Evolutionary conservation across 2,888 invertebrate species (phyloP).

Genomic region (Orchesella flavescens): DNA sequence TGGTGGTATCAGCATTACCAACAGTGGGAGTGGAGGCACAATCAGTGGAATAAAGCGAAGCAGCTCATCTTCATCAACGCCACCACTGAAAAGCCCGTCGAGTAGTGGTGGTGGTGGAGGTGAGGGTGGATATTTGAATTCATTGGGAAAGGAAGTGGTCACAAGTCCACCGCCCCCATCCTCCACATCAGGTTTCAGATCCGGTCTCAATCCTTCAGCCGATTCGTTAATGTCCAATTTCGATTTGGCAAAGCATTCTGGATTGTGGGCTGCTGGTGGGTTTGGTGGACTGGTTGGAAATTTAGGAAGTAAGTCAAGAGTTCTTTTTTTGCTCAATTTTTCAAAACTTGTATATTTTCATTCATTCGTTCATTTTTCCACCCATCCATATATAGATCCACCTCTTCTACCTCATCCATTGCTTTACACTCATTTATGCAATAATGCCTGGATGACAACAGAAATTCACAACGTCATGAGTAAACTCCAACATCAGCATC

Average conservation of each 20-base stretch:
- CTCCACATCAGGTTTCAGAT: slow-evolving; percentile 25
- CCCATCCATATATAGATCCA: slow-evolving; percentile 29
- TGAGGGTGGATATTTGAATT: neutral
- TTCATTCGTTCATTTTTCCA: slow-evolving; percentile 3
- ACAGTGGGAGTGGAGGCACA: neutral
- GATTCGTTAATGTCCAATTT: slow-evolving; percentile 61
- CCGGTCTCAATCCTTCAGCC: slow-evolving; percentile 8
- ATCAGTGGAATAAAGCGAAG: slow-evolving; percentile 44
- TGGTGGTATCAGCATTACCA: neutral
- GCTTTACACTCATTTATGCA: slow-evolving; percentile 71
- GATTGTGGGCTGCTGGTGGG: slow-evolving; percentile 66
- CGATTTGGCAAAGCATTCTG: slow-evolving; percentile 69
- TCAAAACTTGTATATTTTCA: neutral
- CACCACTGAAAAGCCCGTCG: slow-evolving; percentile 68
- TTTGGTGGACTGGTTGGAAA: slow-evolving; percentile 58
- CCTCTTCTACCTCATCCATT: slow-evolving; percentile 70
- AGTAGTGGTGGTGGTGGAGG: slow-evolving; percentile 39
- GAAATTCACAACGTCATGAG: slow-evolving; percentile 72
- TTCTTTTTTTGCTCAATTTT: neutral
- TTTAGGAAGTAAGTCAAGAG: slow-evolving; percentile 47
- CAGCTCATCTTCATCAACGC: slow-evolving; percentile 62
- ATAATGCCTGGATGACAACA: slow-evolving; percentile 72
- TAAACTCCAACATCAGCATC: slow-evolving; percentile 71
- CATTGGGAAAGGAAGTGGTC: slow-evolving; percentile 26
- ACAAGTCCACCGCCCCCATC: slow-evolving; percentile 46